Evolutionary conservation across 35 echinoderm and acorn worm genomes (phyloP).

Genomic region (Ophioderma brevispina): DNA sequence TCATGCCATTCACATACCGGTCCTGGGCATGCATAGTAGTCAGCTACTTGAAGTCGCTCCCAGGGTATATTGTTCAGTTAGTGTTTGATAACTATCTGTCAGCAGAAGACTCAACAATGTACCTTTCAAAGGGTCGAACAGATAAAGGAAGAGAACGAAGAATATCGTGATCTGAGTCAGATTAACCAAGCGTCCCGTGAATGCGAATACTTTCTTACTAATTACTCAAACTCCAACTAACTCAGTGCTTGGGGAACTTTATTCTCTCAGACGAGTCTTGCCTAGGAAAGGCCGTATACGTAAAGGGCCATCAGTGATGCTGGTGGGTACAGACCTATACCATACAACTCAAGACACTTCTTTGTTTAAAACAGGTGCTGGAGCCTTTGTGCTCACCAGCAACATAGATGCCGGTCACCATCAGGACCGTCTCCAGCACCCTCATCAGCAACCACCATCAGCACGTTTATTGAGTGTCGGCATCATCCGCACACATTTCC

Average conservation of each 20-base stretch:
- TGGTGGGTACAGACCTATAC: too few relatives aligned
- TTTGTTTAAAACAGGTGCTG: not conserved
- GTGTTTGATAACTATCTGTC: not conserved
- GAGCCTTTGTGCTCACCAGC: not conserved
- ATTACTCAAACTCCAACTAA: not conserved
- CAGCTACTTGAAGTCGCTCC: not conserved
- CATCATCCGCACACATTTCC: too few relatives aligned
- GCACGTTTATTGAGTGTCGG: too few relatives aligned
- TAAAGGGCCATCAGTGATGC: not conserved
- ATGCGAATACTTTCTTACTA: not conserved
- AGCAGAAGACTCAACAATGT: not conserved
- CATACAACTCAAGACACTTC: too few relatives aligned
- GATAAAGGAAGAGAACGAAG: slow-evolving; percentile 10
- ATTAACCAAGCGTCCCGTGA: not conserved
- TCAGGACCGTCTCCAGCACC: not conserved
- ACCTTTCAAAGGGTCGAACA: not conserved
- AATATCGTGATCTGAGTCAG: not conserved
- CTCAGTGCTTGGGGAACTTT: not conserved
- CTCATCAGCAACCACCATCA: not conserved
- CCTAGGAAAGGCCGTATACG: not conserved
- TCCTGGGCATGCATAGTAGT: not conserved
- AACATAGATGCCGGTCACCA: not conserved
- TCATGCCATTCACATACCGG: not conserved
- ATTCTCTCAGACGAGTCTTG: not conserved
- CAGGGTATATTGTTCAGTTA: not conserved